Conservation (phyloP, 2,113 vertebrate genomes). For the Montifringilla adamsi region DNA sequence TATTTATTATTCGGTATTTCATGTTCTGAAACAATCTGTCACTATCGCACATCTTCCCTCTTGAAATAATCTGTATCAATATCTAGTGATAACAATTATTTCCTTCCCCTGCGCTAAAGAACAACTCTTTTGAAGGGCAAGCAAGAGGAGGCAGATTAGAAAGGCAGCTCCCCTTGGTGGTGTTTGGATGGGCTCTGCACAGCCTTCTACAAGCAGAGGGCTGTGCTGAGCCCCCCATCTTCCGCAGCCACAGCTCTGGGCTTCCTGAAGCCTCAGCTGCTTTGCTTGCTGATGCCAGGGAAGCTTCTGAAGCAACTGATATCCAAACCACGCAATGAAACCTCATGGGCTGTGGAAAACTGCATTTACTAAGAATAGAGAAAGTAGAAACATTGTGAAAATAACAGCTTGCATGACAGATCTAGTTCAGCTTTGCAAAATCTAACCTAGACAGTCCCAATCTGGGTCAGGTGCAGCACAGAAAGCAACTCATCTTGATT, state of each 20-base stretch:
- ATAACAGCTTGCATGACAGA: constrained; percentile 30
- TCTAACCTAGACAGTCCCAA: not conserved
- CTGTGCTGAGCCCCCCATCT: rapidly evolving
- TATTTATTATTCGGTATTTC: not conserved
- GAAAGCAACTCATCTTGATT: not conserved
- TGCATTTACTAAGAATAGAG: constrained; percentile 2
- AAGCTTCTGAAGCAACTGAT: not conserved
- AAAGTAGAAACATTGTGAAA: not conserved
- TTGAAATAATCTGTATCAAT: not conserved
- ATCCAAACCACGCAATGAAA: not conserved
- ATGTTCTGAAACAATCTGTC: not conserved
- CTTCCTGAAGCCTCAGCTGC: not conserved
- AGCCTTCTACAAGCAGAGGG: not conserved
- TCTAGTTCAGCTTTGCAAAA: constrained; percentile 3
- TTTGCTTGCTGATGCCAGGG: not conserved
- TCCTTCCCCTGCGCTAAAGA: not conserved
- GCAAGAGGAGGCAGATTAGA: not conserved
- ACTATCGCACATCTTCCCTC: not conserved
- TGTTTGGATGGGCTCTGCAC: not conserved
- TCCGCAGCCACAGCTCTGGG: not conserved
- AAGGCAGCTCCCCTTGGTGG: not conserved
- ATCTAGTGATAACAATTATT: not conserved
- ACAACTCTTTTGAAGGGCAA: not conserved
- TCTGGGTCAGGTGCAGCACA: not conserved
- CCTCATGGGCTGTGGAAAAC: not conserved